Evolutionary conservation across 2,113 vertebrate genomes (phyloP), one percentile per base, ranked within the genome.

Genomic region (Sinocyclocheilus maitianheensis): DNA sequence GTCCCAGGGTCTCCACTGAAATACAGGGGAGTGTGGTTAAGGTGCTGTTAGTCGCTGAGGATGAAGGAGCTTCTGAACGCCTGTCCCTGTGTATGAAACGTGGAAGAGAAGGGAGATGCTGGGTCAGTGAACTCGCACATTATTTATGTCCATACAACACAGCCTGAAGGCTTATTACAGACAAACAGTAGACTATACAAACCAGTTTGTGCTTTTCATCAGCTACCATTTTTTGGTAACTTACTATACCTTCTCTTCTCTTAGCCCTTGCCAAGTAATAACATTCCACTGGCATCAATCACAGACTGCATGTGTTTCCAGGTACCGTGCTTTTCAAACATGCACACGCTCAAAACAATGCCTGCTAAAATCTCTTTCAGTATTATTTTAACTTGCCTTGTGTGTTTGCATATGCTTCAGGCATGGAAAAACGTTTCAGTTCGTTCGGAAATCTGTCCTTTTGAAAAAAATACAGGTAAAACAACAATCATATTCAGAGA

Each of bases 291-390:
- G 85, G 51, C 85, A 30, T 89, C 90, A 20, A 81, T 95, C 78
- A 91, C 91, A 5, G 85, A 88, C 72, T 96, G 95, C 92, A 90
- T 86, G 80, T 96, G 95, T 90, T 71, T 95, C 37, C 87, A 94
- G 95, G 95, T 96, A 92, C 43, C 0, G 8, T 62, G 58, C 58
- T 78, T 86, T 34, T 65, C 16, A 62, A 34, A 22, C 5, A 60
- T 26, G 77, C 22, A 43, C 78, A 65, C 18, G 13, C 24, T 11
- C 24, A 53, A 69, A 69, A 62, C 18, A 34, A n/a, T 26, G 5
- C 13, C 30, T 34, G 13, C 18, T 24, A 43, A 3, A 43, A 37
- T 55, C 14, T 40, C 13, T 46, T 67, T 26, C 14, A 24, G 4
- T 11, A 55, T 6, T 60, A 10, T 74, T 48, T 76, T 1, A 37